phyloP scores from a whole-genome alignment of 2,113 vertebrate species.

The Acanthochromis polyacanthus region DNA sequence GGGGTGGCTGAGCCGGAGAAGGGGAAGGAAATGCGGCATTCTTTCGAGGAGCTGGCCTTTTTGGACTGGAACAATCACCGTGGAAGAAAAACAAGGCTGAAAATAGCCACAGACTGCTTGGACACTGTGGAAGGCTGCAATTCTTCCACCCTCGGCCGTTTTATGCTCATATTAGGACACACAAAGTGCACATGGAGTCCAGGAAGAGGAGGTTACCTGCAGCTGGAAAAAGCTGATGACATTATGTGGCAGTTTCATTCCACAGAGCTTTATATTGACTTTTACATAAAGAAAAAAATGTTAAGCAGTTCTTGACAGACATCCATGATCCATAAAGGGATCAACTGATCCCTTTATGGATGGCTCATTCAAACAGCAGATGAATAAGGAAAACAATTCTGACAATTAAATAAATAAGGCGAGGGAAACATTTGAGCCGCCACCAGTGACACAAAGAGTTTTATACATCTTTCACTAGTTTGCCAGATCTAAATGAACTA shows the following conservation, averaged over 20 bases:
- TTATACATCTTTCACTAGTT: too few species aligned
- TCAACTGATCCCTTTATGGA: too few species aligned
- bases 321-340: too few species aligned
- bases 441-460: too few species aligned
- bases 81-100: constrained; percentile 77
- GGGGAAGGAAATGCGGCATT: constrained; percentile 81
- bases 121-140: constrained; percentile 39
- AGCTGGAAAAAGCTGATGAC: not conserved
- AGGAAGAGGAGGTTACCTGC: constrained; percentile 2
- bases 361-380: too few species aligned
- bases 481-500: too few species aligned
- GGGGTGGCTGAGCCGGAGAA: constrained; percentile 35
- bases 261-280: not conserved
- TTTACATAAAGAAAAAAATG: not conserved
- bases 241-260: not conserved
- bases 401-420: too few species aligned
- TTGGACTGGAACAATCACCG: constrained; percentile 76
- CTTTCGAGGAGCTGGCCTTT: constrained; percentile 73
- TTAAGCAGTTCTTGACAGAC: too few species aligned
- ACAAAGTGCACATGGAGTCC: constrained; percentile 10
- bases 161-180: constrained; percentile 62
- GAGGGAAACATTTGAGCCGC: too few species aligned
- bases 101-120: constrained; percentile 69
- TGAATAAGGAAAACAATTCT: too few species aligned
- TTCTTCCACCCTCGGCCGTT: constrained; percentile 35